phyloP scores from a whole-genome alignment of 2,888 invertebrate genomes.

The Crematogaster levior region DNA sequence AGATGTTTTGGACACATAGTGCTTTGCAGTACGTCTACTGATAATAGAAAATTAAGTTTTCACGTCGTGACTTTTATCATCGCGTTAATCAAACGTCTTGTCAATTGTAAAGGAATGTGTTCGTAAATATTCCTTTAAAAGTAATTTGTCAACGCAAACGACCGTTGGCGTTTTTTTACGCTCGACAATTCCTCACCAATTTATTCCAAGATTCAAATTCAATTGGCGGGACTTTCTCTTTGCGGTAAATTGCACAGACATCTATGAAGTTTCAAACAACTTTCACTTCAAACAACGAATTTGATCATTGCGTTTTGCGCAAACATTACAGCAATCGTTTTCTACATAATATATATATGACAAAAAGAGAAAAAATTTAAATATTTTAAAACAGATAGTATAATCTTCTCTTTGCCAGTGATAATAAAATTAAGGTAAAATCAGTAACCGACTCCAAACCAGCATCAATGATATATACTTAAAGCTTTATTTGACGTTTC shows the following conservation, averaged over 20 bases:
- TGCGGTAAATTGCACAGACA: not conserved
- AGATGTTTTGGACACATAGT: not conserved
- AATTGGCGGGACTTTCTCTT: constrained; percentile 28
- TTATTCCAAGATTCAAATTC: constrained; percentile 26
- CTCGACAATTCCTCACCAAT: not conserved
- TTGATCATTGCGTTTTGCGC: constrained; percentile 29
- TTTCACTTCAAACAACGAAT: constrained; percentile 60
- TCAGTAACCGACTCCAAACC: no score
- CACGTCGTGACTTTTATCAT: not conserved
- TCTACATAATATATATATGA: not conserved
- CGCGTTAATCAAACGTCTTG: not conserved
- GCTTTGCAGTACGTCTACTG: not conserved
- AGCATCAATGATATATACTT: no score
- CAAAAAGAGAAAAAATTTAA: no score
- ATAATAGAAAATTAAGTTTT: not conserved
- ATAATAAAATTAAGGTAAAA: no score
- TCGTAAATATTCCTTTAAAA: not conserved
- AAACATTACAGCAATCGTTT: constrained; percentile 33
- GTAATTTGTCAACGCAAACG: not conserved
- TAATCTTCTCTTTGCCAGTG: no score
- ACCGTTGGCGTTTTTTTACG: not conserved
- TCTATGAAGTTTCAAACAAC: constrained; percentile 23
- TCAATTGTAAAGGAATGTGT: not conserved
- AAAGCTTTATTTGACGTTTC: no score
- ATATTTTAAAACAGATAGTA: no score